Evolutionary conservation across 1,140 invertebrate genomes (phyloP), one percentile per base, ranked within the genome.

Genomic region (Leptinotarsa lineolata): DNA sequence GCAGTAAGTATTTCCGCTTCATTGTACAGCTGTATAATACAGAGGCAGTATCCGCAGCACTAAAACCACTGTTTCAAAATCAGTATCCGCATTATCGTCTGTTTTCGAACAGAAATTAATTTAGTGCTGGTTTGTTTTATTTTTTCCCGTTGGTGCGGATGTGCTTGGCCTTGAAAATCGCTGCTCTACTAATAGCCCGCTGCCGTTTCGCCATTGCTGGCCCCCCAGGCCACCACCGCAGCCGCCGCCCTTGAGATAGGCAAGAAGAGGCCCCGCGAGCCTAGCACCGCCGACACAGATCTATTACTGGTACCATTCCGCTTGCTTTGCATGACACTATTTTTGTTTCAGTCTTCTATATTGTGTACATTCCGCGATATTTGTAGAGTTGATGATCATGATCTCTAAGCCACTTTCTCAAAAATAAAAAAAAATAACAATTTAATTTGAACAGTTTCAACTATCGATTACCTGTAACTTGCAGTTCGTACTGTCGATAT

Each of bases 181-280:
- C 76, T 83, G 81, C 82, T 82, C 85, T 85, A 86, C 86, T 87
- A 87, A 87, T 87, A 87, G 86, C 84, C 85, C 84, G 85, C 83
- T 80, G 81, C 83, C 76, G 82, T 84, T 79, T 84, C 83, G 81
- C 83, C 83, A 79, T 87, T 89, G 81, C 87, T 88, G 85, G 75
- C 79, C 48, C 71, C 73, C 65, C 73, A 71, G 44, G 74, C 85
- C 79, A 77, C 85, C 79, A 83, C 84, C 78, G 86, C 86, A 78
- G 85, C 86, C 76, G 84, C 85, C 78, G 88, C 90, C 85, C 87
- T 89, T 85, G 90, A 92, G 88, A 89, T 92, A 86, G 92, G 92
- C 90, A 94, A 94, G 92, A 95, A 95, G 90, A 91, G 92, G 87
- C 89, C 90, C 87, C 91, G 91, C 87, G 91, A 93, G 88, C 90